Conservation (phyloP, 2,888 invertebrate species). For the Leptopilina syphax region DNA sequence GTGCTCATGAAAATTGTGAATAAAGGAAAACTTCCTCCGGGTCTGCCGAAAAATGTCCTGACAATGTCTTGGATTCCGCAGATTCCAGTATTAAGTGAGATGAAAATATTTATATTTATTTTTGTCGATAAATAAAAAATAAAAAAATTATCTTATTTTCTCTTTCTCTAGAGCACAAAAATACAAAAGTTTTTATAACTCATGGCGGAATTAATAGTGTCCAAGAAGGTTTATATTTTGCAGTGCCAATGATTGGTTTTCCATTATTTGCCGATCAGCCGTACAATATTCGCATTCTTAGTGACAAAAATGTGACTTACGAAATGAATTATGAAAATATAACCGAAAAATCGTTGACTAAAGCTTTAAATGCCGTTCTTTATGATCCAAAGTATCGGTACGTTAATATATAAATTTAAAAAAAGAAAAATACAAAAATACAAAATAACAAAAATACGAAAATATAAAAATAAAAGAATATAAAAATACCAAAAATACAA, state of each 20-base stretch:
- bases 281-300: conserved; percentile 62
- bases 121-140: no score
- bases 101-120: conserved; percentile 2
- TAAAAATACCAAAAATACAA: no score
- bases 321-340: conserved; percentile 57
- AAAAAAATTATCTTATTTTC: no score
- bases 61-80: conserved; percentile 67
- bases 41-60: conserved; percentile 67
- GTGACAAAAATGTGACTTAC: conserved; percentile 45
- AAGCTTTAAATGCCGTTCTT: conserved; percentile 61
- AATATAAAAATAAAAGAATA: no score
- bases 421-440: not conserved
- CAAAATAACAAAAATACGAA: not conserved
- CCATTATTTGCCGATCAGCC: conserved; percentile 63
- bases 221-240: conserved; percentile 62
- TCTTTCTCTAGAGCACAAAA: conserved; percentile 44
- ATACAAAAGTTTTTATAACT: conserved; percentile 69
- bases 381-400: conserved; percentile 53
- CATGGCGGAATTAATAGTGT: conserved; percentile 64
- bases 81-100: conserved; percentile 62
- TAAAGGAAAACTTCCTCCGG: conserved; percentile 59
- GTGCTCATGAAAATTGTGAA: conserved; percentile 65
- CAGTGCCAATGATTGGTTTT: conserved; percentile 62
- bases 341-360: conserved; percentile 57
- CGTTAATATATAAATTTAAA: not conserved